phyloP scores from a whole-genome alignment of 2,888 invertebrate genomes.

The Peribatodes rhomboidaria region DNA sequence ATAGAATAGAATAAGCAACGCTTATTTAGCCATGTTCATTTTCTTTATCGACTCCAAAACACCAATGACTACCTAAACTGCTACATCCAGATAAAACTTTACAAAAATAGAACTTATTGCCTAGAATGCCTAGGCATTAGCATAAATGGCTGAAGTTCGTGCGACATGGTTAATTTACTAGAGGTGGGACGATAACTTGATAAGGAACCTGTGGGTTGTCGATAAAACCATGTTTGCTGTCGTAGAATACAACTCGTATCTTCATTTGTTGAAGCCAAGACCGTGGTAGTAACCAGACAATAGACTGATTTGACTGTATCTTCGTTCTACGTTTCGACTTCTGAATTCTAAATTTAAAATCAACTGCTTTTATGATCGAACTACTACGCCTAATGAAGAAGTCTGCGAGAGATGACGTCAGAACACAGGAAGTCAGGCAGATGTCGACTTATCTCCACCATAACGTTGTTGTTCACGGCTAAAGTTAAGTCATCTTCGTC shows the following conservation, averaged over 20 bases:
- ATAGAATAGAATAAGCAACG: neutral
- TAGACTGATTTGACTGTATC: neutral
- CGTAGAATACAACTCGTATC: neutral
- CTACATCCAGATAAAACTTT: constrained; percentile 16
- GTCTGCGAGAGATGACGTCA: neutral
- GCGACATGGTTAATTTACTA: constrained; percentile 21
- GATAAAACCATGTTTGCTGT: constrained; percentile 37
- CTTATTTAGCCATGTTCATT: neutral
- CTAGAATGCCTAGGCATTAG: constrained; percentile 19
- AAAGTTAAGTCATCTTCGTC: constrained; percentile 1
- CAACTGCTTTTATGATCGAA: neutral
- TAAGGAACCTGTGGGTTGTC: constrained; percentile 42
- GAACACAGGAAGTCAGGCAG: no score
- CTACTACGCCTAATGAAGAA: no score
- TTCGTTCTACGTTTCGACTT: neutral
- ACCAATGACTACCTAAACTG: constrained; percentile 1
- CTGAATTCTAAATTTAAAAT: neutral
- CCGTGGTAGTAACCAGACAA: neutral
- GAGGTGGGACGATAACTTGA: constrained; percentile 19
- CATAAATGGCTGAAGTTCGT: constrained; percentile 24
- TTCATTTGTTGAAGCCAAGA: neutral
- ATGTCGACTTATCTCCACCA: neutral
- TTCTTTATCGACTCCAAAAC: neutral
- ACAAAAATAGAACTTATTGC: constrained; percentile 25
- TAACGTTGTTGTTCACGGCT: constrained; percentile 3